Evolutionary conservation across 1,140 invertebrate genomes (phyloP).

Genomic region (Caenorhabditis latens): DNA sequence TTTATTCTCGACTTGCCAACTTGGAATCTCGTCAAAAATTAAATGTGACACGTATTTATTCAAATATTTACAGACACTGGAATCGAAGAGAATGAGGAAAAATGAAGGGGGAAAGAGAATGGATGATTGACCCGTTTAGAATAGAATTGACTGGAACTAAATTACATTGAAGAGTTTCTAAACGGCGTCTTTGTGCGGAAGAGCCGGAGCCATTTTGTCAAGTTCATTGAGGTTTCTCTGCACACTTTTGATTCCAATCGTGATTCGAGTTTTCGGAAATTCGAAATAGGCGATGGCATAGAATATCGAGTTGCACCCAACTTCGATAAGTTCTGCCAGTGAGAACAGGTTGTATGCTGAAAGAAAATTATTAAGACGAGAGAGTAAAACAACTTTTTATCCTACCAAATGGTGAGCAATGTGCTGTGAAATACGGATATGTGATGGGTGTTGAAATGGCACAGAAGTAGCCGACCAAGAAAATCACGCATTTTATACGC

Average conservation of each 20-base stretch:
- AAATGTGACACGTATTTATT: constrained; percentile 15
- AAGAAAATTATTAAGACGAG: constrained; percentile 9
- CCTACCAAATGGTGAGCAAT: constrained; percentile 70
- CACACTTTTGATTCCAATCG: constrained; percentile 53
- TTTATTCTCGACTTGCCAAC: background rate
- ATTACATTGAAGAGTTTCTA: background rate
- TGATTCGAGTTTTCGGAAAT: constrained; percentile 63
- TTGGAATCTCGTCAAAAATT: background rate
- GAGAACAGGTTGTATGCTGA: constrained; percentile 74
- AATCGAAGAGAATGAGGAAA: background rate
- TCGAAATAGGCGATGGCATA: constrained; percentile 63
- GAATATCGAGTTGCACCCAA: constrained; percentile 66
- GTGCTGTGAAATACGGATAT: constrained; percentile 69
- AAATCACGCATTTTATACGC: constrained; percentile 72
- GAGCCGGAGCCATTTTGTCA: constrained; percentile 33
- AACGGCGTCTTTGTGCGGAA: constrained; percentile 21
- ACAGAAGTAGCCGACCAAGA: constrained; percentile 71
- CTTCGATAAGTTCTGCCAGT: constrained; percentile 73
- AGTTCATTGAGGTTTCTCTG: constrained; percentile 19
- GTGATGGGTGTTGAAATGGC: constrained; percentile 74
- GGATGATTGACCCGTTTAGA: constrained; percentile 1
- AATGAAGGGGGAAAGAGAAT: background rate
- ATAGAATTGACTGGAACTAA: background rate
- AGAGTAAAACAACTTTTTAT: too few relatives aligned
- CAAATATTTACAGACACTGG: constrained; percentile 42